Percentiles rank a stretch among this genome's conserved stretches.
These are phyloP conservation scores for Phoenicopterus ruber DNA, from an alignment of 2,113 vertebrate species.

Conservation along the genomic window DNA sequence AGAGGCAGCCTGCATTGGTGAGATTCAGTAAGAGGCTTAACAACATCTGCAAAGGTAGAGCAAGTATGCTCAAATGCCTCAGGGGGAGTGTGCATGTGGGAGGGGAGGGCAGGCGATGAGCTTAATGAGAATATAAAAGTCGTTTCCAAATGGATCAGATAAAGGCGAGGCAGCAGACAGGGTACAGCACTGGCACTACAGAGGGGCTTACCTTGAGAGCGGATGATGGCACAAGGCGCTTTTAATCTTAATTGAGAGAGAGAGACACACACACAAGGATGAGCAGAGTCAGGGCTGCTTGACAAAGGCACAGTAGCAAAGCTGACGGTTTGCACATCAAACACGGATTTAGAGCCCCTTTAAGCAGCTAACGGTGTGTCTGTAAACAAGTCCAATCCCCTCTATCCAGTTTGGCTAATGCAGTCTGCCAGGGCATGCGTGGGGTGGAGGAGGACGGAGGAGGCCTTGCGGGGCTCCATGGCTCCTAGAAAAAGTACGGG, in stretches of 20 bases:
- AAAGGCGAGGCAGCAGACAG: constrained; percentile 57
- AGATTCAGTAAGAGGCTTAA: constrained; percentile 2
- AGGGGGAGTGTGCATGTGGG: not conserved
- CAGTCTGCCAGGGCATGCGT: constrained; percentile 68
- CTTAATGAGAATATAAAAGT: not conserved
- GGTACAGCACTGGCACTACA: constrained; percentile 58
- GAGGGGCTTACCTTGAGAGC: constrained; percentile 64
- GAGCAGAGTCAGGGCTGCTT: constrained; percentile 36
- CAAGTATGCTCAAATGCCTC: not conserved
- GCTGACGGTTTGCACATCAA: constrained; percentile 82
- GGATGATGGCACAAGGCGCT: constrained; percentile 53
- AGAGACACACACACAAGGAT: constrained; percentile 36
- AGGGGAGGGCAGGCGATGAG: not conserved
- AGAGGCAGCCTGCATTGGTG: not conserved
- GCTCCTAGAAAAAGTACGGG: not conserved
- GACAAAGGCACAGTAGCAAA: constrained; percentile 71
- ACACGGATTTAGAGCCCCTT: constrained; percentile 80
- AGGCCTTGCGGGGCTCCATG: not conserved
- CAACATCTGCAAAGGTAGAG: constrained; percentile 10
- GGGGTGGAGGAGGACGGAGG: not conserved
- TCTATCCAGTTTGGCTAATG: constrained; percentile 80
- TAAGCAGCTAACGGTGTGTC: constrained; percentile 77
- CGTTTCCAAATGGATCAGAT: constrained; percentile 1
- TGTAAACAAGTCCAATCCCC: constrained; percentile 85
- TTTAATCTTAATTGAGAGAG: constrained; percentile 73